Conservation (phyloP, 2,797 vertebrate genomes). For the Vireo griseus region DNA sequence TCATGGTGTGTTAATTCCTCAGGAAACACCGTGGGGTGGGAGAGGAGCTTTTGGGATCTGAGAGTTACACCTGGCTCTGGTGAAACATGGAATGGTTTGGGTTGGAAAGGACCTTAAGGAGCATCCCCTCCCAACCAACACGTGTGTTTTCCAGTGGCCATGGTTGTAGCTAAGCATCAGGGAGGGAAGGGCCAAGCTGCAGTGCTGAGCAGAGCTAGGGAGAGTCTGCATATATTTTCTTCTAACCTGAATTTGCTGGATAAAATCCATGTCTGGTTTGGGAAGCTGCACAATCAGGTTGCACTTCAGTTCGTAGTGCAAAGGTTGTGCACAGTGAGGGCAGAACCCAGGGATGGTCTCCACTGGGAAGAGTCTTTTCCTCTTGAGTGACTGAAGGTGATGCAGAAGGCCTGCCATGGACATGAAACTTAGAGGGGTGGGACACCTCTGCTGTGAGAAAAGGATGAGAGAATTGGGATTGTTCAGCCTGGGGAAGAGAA, state of each 20-base stretch:
- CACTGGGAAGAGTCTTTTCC: neutral
- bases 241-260: neutral
- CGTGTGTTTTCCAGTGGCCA: neutral
- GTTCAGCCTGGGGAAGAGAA: neutral
- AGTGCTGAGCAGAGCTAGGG: neutral
- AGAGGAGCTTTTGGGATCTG: rapidly evolving
- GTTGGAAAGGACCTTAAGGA: neutral
- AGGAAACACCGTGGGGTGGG: rapidly evolving
- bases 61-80: neutral
- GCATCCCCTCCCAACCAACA: neutral
- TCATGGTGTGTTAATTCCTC: rapidly evolving
- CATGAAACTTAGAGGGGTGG: neutral
- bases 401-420: neutral
- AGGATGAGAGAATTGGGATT: neutral
- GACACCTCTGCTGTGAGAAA: neutral
- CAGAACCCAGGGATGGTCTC: neutral
- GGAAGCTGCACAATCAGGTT: neutral
- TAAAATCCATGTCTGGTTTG: neutral
- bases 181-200: neutral
- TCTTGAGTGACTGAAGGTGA: neutral
- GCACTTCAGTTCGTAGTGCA: rapidly evolving
- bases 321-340: neutral
- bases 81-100: neutral
- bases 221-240: rapidly evolving
- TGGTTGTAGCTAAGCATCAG: neutral